Evolutionary conservation across 2,888 invertebrate species (phyloP).

Genomic region (Habroteleia sp.): DNA sequence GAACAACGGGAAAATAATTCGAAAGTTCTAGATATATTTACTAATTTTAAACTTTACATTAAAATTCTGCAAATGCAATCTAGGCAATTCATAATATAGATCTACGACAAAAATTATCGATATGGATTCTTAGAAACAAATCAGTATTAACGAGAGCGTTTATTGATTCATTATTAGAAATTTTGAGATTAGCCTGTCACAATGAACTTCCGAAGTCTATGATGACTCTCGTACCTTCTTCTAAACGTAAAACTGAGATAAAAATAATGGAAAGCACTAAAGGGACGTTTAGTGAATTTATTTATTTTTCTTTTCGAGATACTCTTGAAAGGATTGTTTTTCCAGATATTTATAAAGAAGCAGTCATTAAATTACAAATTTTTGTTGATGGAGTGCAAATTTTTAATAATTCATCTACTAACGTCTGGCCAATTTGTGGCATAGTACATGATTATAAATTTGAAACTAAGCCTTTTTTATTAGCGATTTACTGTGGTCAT

Average conservation of each 20-base stretch:
- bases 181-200: no score
- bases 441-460: slow-evolving; percentile 17
- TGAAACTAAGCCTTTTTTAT: slow-evolving; percentile 25
- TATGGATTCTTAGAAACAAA: no score
- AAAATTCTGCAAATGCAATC: no score
- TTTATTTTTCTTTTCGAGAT: slow-evolving; percentile 17
- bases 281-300: slow-evolving; percentile 21
- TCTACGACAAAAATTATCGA: no score
- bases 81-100: no score
- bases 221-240: slow-evolving; percentile 8
- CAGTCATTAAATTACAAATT: slow-evolving; percentile 10
- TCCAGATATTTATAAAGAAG: slow-evolving; percentile 1
- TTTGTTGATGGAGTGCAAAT: slow-evolving; percentile 19
- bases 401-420: slow-evolving; percentile 32
- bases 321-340: slow-evolving; percentile 10
- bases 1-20: no score
- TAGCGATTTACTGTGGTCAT: slow-evolving; percentile 22
- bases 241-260: background rate
- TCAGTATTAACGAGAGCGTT: no score
- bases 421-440: slow-evolving; percentile 44
- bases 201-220: slow-evolving; percentile 9
- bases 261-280: slow-evolving; percentile 9
- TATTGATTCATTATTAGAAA: no score
- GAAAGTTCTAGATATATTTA: no score
- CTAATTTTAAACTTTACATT: no score